These are phyloP conservation scores for Ornithoptera alexandrae DNA, from an alignment of 2,888 invertebrate genomes.

Conservation along the genomic window DNA sequence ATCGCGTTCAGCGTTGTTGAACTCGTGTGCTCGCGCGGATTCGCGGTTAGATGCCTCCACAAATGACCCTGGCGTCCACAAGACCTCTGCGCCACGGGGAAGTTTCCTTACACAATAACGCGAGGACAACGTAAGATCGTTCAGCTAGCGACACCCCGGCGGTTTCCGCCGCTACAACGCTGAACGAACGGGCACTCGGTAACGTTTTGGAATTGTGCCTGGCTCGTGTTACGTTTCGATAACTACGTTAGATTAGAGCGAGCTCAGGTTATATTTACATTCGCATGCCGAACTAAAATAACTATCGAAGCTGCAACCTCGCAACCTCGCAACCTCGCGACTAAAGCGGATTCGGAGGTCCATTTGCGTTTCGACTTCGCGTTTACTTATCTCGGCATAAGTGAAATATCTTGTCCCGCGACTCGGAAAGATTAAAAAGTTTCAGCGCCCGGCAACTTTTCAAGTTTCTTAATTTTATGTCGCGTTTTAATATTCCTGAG, in stretches of 20 bases:
- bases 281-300: constrained; percentile 17
- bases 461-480: constrained; percentile 59
- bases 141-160: too few relatives aligned
- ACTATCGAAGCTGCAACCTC: constrained; percentile 12
- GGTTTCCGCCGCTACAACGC: background rate
- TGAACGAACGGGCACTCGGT: too few relatives aligned
- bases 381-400: constrained; percentile 41
- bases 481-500: constrained; percentile 46
- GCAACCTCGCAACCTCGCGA: constrained; percentile 22
- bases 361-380: constrained; percentile 40
- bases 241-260: constrained; percentile 3
- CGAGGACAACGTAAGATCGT: too few relatives aligned
- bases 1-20: too few relatives aligned
- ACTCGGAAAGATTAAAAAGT: constrained; percentile 58
- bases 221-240: constrained; percentile 4
- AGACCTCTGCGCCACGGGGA: too few relatives aligned
- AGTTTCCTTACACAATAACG: too few relatives aligned
- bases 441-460: constrained; percentile 45
- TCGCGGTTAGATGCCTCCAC: too few relatives aligned
- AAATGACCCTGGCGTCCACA: too few relatives aligned
- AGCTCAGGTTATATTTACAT: background rate
- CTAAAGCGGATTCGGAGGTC: constrained; percentile 36
- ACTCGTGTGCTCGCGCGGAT: too few relatives aligned
- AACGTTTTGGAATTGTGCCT: constrained; percentile 13
- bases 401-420: constrained; percentile 58